These are phyloP conservation scores for Sarcophaga rosellei DNA, from an alignment of 2,888 invertebrate genomes.

Conservation along the genomic window DNA sequence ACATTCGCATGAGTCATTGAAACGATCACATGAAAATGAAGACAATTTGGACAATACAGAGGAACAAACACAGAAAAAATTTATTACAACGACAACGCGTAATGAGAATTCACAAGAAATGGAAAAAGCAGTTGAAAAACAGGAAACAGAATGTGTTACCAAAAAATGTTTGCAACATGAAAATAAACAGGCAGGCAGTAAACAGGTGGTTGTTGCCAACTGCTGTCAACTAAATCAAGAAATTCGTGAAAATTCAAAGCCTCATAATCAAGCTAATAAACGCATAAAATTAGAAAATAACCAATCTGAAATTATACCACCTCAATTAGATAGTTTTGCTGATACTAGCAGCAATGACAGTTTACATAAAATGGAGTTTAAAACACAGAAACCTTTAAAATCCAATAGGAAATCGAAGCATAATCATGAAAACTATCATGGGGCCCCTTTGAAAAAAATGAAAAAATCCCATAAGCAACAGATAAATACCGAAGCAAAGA, in stretches of 20 bases:
- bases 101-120: no score
- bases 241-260: not conserved
- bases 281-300: not conserved
- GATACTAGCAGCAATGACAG: not conserved
- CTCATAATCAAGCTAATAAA: not conserved
- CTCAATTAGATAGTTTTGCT: not conserved
- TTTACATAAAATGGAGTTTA: not conserved
- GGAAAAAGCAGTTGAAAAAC: no score
- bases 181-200: no score
- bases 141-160: no score
- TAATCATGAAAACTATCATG: not conserved
- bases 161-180: no score
- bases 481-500: not conserved
- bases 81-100: no score
- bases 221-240: not conserved
- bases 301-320: not conserved
- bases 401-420: not conserved
- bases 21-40: no score
- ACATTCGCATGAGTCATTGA: no score
- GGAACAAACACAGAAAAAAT: no score
- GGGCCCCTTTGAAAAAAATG: not conserved
- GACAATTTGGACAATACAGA: no score
- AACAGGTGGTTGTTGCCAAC: not conserved
- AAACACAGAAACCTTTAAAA: not conserved
- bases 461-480: constrained; percentile 10